These are phyloP conservation scores for Mythimna vitellina DNA, from an alignment of 2,888 invertebrate species.

Conservation along the genomic window DNA sequence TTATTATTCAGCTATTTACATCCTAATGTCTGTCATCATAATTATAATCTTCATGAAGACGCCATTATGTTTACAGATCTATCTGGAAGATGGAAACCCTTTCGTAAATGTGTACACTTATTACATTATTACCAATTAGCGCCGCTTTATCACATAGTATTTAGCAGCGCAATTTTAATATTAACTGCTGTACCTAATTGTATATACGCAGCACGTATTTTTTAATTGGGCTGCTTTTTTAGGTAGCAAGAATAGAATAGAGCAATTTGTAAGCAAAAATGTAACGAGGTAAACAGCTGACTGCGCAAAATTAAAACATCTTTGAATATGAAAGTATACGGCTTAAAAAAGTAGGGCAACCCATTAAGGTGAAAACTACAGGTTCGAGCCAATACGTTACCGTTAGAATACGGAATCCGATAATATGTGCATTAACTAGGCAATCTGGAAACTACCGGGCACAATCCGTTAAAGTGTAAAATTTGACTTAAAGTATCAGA, in stretches of 20 bases:
- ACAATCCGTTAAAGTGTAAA: no score
- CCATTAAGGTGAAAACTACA: no score
- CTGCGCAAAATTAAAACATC: background rate
- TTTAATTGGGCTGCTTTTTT: background rate
- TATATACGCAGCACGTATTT: background rate
- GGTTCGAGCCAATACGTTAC: no score
- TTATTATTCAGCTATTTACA: constrained; percentile 55
- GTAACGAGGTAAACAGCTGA: background rate
- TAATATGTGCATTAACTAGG: no score
- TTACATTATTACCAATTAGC: background rate
- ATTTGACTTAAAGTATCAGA: no score
- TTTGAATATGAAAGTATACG: background rate
- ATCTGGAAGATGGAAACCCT: background rate
- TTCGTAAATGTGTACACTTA: background rate
- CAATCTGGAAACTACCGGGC: no score
- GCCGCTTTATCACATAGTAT: background rate
- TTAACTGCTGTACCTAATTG: background rate
- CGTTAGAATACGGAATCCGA: no score
- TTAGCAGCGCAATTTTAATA: background rate
- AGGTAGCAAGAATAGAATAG: background rate
- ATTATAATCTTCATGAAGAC: constrained; percentile 34
- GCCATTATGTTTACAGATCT: constrained; percentile 25
- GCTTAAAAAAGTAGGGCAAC: background rate
- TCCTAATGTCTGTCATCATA: constrained; percentile 35
- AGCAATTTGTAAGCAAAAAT: background rate